Conservation (phyloP, 2,888 invertebrate genomes). For the Pinctada fucata region DNA sequence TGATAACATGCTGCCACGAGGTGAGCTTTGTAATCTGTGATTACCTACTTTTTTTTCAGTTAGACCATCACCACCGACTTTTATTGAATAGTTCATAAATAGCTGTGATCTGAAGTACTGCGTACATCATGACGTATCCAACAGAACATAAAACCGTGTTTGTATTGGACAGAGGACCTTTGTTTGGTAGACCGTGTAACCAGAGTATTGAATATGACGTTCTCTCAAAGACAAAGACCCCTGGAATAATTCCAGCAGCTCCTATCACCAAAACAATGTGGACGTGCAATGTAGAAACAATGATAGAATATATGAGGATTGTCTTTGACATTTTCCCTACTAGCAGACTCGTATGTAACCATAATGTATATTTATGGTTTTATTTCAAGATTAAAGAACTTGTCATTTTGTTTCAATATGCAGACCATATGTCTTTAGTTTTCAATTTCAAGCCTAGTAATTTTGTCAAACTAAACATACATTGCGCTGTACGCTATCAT, state of each 20-base stretch:
- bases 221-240: conserved; percentile 79
- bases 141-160: conserved; percentile 92
- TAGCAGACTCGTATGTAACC: conserved; percentile 66
- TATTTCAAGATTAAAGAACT: neutral
- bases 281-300: conserved; percentile 97
- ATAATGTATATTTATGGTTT: neutral
- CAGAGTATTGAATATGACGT: conserved; percentile 90
- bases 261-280: conserved; percentile 95
- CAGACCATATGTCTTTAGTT: too few species aligned
- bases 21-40: too few species aligned
- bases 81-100: too few species aligned
- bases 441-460: too few species aligned
- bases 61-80: too few species aligned
- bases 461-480: neutral
- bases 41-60: too few species aligned
- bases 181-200: conserved; percentile 91
- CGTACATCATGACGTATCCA: conserved; percentile 30
- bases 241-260: conserved; percentile 83
- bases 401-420: too few species aligned
- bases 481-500: neutral
- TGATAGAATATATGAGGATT: conserved; percentile 96
- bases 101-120: neutral
- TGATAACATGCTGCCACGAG: too few species aligned
- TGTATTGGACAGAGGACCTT: conserved; percentile 94
- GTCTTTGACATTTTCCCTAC: conserved; percentile 98